These are phyloP conservation scores for Oligia fasciuncula DNA, from an alignment of 2,888 invertebrate species.

Conservation along the genomic window DNA sequence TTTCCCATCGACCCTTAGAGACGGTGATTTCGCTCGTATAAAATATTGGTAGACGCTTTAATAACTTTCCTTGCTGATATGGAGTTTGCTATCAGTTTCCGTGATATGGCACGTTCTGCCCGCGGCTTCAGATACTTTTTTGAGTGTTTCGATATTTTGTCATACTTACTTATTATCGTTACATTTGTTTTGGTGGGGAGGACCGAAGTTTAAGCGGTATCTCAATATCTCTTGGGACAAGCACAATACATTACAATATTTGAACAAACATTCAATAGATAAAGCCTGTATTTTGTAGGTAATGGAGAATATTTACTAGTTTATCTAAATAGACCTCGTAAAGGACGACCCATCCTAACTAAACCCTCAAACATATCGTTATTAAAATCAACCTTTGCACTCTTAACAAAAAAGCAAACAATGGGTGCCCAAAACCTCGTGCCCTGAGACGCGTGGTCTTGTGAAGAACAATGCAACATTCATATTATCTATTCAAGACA, in stretches of 20 bases:
- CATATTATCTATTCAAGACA: conserved; percentile 79
- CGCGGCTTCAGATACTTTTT: conserved; percentile 66
- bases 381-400: conserved; percentile 55
- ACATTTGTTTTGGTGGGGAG: conserved; percentile 44
- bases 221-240: conserved; percentile 13
- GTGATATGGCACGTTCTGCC: conserved; percentile 81
- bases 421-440: conserved; percentile 63
- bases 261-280: not conserved
- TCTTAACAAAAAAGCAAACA: conserved; percentile 53
- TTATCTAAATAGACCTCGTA: conserved; percentile 17
- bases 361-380: conserved; percentile 44
- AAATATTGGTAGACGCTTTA: conserved; percentile 80
- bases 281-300: not conserved
- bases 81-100: conserved; percentile 75
- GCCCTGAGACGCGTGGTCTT: conserved; percentile 66
- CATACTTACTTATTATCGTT: conserved; percentile 55
- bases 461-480: conserved; percentile 71
- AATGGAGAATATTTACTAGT: not conserved
- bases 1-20: conserved; percentile 72
- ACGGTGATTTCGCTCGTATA: conserved; percentile 78
- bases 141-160: conserved; percentile 65
- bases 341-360: conserved; percentile 2
- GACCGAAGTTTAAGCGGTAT: conserved; percentile 43
- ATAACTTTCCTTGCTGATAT: conserved; percentile 80
- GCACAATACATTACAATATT: not conserved